A percentile compares a stretch with the other conserved stretches of the same genome.
Conservation (phyloP, 1,140 invertebrate species). For the Anastrepha obliqua region DNA sequence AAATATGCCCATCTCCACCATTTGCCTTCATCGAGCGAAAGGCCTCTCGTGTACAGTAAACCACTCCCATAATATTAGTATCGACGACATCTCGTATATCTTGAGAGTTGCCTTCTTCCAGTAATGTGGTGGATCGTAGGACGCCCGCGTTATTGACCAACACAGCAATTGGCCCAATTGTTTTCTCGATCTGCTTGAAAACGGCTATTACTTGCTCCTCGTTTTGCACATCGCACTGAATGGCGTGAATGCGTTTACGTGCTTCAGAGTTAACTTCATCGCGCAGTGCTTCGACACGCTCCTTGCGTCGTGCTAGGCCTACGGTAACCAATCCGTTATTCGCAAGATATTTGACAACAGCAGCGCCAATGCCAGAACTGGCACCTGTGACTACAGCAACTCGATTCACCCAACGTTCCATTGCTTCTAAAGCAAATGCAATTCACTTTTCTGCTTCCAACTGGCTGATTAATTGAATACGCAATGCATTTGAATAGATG, state of each 20-base stretch:
- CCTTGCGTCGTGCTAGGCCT: constrained; percentile 79
- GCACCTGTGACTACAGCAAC: constrained; percentile 83
- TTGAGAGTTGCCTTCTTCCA: constrained; percentile 74
- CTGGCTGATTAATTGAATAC: too few relatives aligned
- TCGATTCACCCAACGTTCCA: constrained; percentile 80
- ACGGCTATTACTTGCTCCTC: constrained; percentile 78
- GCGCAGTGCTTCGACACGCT: constrained; percentile 76
- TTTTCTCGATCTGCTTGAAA: constrained; percentile 77
- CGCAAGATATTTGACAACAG: constrained; percentile 76
- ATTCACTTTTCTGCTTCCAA: too few relatives aligned
- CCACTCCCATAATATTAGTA: constrained; percentile 76
- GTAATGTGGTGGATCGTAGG: constrained; percentile 78
- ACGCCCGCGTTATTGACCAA: constrained; percentile 84
- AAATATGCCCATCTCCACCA: constrained; percentile 77
- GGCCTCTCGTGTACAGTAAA: constrained; percentile 76
- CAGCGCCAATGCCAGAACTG: constrained; percentile 81
- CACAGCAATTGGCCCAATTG: constrained; percentile 79
- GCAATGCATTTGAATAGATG: too few relatives aligned
- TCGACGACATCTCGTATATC: constrained; percentile 60
- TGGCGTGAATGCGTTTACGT: constrained; percentile 64
- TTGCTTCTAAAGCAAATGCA: constrained; percentile 61
- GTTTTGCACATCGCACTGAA: constrained; percentile 80
- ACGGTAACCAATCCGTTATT: constrained; percentile 79
- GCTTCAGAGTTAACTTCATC: constrained; percentile 30
- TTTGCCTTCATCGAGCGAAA: constrained; percentile 78